These are phyloP conservation scores for Montipora sp. DNA, from an alignment of 64 coral and sea anemone genomes.

Conservation along the genomic window DNA sequence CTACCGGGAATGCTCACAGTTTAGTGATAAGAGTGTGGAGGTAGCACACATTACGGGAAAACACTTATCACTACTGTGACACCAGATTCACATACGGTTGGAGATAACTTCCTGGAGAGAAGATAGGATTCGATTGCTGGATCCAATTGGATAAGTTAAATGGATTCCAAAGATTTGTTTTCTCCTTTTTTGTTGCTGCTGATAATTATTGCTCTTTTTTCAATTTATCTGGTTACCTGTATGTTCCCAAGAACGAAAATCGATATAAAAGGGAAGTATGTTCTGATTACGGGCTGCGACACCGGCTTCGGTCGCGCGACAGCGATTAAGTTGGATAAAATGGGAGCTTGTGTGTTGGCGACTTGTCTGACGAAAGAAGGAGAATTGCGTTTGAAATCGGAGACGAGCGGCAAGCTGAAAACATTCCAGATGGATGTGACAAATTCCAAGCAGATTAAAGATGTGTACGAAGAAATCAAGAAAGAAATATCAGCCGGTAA, in stretches of 20 bases:
- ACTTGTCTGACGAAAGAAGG: constrained; percentile 73
- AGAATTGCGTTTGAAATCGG: constrained; percentile 20
- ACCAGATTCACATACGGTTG: too few relatives aligned
- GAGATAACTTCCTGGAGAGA: too few relatives aligned
- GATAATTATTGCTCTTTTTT: constrained; percentile 1
- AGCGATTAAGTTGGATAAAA: constrained; percentile 58
- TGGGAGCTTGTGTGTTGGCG: constrained; percentile 68
- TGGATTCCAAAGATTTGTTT: not conserved
- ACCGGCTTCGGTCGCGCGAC: constrained; percentile 63
- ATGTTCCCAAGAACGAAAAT: not conserved
- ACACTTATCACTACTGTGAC: too few relatives aligned
- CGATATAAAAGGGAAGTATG: constrained; percentile 52
- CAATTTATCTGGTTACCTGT: not conserved
- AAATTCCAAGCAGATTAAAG: constrained; percentile 48
- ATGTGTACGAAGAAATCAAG: constrained; percentile 56
- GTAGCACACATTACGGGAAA: too few relatives aligned
- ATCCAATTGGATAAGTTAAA: not conserved
- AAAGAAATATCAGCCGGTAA: constrained; percentile 14
- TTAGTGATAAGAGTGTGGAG: too few relatives aligned
- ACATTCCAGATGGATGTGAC: constrained; percentile 63
- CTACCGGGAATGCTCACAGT: too few relatives aligned
- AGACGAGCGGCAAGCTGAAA: constrained; percentile 27
- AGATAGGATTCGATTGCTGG: too few relatives aligned
- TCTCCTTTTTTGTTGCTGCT: not conserved
- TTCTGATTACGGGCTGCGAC: constrained; percentile 79